Conservation (phyloP, 2,113 vertebrate genomes). For the Percopsis transmontana region DNA sequence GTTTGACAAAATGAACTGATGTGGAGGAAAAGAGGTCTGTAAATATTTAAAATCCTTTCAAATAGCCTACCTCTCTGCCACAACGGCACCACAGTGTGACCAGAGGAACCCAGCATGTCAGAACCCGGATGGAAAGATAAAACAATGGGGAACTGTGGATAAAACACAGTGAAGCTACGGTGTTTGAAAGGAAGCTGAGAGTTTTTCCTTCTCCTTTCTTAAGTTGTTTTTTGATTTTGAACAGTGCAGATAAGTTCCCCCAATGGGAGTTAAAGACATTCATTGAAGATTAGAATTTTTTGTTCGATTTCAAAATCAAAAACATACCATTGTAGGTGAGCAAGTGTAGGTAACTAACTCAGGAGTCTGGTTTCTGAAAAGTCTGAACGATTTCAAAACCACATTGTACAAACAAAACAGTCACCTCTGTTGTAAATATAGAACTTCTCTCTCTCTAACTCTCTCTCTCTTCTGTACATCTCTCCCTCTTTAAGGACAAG, state of each 20-base stretch:
- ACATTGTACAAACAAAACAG: slow-evolving; percentile 69
- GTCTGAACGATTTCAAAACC: slow-evolving; percentile 68
- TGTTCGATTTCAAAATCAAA: slow-evolving; percentile 71
- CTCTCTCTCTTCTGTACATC: slow-evolving; percentile 57
- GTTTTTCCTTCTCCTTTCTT: slow-evolving; percentile 54
- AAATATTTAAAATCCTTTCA: slow-evolving; percentile 54
- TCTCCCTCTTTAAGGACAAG: slow-evolving; percentile 44
- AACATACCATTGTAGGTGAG: slow-evolving; percentile 57
- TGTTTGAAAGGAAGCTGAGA: slow-evolving; percentile 63
- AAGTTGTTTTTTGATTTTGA: slow-evolving; percentile 71
- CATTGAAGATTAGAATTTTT: slow-evolving; percentile 68
- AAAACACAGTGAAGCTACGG: slow-evolving; percentile 69
- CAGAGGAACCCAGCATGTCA: slow-evolving; percentile 52
- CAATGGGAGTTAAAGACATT: slow-evolving; percentile 71
- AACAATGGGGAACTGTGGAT: slow-evolving; percentile 23
- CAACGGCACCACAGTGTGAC: slow-evolving; percentile 72
- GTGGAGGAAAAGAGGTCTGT: slow-evolving; percentile 45
- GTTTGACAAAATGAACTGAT: slow-evolving; percentile 60
- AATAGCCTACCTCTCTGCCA: slow-evolving; percentile 54
- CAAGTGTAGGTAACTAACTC: slow-evolving; percentile 51
- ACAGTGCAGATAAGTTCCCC: slow-evolving; percentile 73
- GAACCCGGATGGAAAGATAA: slow-evolving; percentile 14
- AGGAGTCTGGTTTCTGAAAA: slow-evolving; percentile 60
- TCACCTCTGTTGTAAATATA: slow-evolving; percentile 74
- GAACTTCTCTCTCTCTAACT: slow-evolving; percentile 50